phyloP scores from a whole-genome alignment of 2,113 vertebrate genomes.

The Reinhardtius hippoglossoides region DNA sequence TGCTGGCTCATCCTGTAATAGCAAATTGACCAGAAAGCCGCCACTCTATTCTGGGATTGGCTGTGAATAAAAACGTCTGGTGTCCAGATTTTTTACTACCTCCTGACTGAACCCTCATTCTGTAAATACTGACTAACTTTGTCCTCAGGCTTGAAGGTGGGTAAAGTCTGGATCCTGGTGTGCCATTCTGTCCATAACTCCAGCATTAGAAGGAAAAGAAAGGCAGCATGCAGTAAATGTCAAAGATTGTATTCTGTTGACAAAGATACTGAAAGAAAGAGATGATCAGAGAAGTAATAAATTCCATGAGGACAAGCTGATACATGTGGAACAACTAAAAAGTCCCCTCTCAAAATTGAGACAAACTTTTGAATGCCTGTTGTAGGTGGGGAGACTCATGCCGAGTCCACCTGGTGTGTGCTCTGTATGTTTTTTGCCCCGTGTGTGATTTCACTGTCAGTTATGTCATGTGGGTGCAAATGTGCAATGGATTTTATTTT shows the following conservation, averaged over 20 bases:
- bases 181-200: constrained; percentile 13
- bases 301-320: background rate
- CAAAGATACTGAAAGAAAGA: background rate
- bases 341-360: background rate
- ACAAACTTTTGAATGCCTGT: background rate
- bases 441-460: constrained; percentile 53
- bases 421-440: constrained; percentile 42
- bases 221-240: constrained; percentile 3
- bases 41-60: constrained; percentile 73
- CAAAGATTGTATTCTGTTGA: background rate
- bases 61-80: constrained; percentile 67
- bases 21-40: constrained; percentile 77
- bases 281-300: background rate
- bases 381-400: constrained; percentile 2
- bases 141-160: constrained; percentile 37
- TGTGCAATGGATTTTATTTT: constrained; percentile 64
- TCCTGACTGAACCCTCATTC: constrained; percentile 46
- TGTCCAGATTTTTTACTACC: constrained; percentile 60
- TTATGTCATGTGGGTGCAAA: constrained; percentile 67
- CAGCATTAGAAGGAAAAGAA: background rate
- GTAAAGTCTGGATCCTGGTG: constrained; percentile 33
- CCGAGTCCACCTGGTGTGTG: constrained; percentile 19
- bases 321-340: constrained; percentile 6
- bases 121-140: constrained; percentile 51
- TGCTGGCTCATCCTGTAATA: constrained; percentile 71